A percentile compares a stretch with the other conserved stretches of the same genome.
These are phyloP conservation scores for Zenarchopterus dispar DNA, from an alignment of 2,797 vertebrate species.

Conservation along the genomic window DNA sequence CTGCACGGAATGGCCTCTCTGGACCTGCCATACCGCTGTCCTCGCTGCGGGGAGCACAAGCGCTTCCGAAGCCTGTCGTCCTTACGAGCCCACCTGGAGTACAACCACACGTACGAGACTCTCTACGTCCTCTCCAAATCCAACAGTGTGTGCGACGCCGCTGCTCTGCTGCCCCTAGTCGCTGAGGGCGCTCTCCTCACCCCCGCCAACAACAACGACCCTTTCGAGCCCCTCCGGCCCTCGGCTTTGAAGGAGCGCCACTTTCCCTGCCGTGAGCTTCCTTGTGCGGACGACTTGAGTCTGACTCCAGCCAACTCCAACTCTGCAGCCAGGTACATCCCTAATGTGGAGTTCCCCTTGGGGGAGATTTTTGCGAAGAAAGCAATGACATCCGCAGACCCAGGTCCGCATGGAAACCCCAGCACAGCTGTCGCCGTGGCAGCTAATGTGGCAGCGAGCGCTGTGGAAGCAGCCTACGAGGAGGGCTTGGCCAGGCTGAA, in stretches of 20 bases:
- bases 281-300: conserved; percentile 91
- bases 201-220: conserved; percentile 85
- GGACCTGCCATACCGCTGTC: conserved; percentile 98
- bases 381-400: conserved; percentile 89
- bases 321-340: conserved; percentile 88
- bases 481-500: conserved; percentile 95
- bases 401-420: conserved; percentile 81
- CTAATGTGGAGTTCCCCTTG: conserved; percentile 96
- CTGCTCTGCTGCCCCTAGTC: conserved; percentile 90
- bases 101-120: conserved; percentile 99
- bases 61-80: conserved; percentile 98
- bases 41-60: conserved; percentile 98
- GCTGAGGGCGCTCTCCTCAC: conserved; percentile 86
- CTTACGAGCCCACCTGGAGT: conserved; percentile 95
- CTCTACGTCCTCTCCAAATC: conserved; percentile 98
- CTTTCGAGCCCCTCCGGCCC: conserved; percentile 87
- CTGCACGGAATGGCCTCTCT: conserved; percentile 94
- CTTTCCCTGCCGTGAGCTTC: conserved; percentile 90
- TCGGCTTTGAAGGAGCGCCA: conserved; percentile 88
- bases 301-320: conserved; percentile 82
- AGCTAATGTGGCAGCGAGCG: conserved; percentile 85
- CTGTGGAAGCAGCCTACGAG: conserved; percentile 93
- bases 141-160: conserved; percentile 95
- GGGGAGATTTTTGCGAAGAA: conserved; percentile 92
- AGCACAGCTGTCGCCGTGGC: conserved; percentile 89